Percentiles rank a stretch among this genome's conserved stretches.
phyloP scores from a whole-genome alignment of 2,113 vertebrate species.

The Saccopteryx bilineata region DNA sequence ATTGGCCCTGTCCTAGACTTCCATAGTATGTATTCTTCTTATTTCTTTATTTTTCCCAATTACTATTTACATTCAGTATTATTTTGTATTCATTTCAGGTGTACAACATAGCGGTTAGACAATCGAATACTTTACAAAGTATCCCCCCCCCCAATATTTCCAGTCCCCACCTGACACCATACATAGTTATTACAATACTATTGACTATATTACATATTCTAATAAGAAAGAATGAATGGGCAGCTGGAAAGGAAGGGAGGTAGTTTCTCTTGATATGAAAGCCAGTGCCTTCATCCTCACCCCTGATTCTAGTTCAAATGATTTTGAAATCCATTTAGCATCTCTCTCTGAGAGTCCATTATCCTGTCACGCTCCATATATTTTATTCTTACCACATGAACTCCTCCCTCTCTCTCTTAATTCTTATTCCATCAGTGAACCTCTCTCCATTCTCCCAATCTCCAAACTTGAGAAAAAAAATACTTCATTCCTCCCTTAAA shows the following conservation, averaged over 20 bases:
- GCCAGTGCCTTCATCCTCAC: neutral
- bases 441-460: neutral
- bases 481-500: neutral
- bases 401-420: neutral
- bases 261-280: neutral
- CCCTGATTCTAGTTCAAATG: neutral
- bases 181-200: neutral
- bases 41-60: neutral
- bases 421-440: neutral
- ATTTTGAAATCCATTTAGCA: neutral
- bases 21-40: neutral
- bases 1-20: neutral
- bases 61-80: neutral
- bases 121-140: neutral
- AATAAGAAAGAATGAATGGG: neutral
- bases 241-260: neutral
- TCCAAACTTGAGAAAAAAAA: neutral
- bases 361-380: neutral
- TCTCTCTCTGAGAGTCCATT: neutral
- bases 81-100: neutral
- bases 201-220: neutral
- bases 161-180: neutral
- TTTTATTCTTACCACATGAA: neutral
- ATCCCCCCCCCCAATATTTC: neutral
- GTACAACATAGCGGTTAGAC: neutral